Base-by-base conservation (phyloP, 2,797 vertebrate genomes). In the Darevskia nairensis region DNA sequence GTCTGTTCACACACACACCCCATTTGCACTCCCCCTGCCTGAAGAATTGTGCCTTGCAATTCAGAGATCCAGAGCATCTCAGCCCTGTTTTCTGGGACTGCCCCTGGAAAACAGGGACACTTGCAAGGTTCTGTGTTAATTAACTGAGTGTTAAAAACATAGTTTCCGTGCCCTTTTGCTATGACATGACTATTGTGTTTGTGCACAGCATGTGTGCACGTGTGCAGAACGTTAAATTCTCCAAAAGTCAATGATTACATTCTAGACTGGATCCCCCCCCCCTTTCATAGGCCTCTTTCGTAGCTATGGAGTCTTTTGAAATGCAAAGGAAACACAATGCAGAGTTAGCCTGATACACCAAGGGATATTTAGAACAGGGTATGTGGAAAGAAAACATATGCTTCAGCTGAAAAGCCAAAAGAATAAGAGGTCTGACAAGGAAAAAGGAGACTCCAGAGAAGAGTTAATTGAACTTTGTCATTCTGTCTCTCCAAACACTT, bases 241-340 rank as follows among this genome's bases (percentile, higher is more conserved):
- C 93, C 80, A 92, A 94, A 95, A 91, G 50, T 85, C 71, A 93
- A 71, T 87, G 80, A 92, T 91, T 93, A 89, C 44, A 91, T 90
- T 92, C 81, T 90, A 89, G 59, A 89, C 88, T 61, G 82, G 90
- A 44, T 83, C 88, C 17, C 6, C 9, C 25, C 23, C 77, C 13
- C 74, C 80, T 92, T 71, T 89, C 87, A 76, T 88, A 88, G 89
- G 69, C 25, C 83, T 89, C 68, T 83, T 27, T 39, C n/a, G 50
- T 41, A 79, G 32, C 41, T 19, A 88, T 8, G 82, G 82, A 85
- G 59, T 29, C 82, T 93, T 88, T 90, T 89, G 90, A 92, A 78
- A 89, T 44, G 25, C 44, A 17, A 84, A 46, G 89, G 78, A 8
- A 85, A 83, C 91, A 79, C 76, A 75, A 66, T 55, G 44, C 68